Base-by-base conservation (phyloP, 35 echinoderm and acorn worm genomes). In the Apostichopus parvimensis region DNA sequence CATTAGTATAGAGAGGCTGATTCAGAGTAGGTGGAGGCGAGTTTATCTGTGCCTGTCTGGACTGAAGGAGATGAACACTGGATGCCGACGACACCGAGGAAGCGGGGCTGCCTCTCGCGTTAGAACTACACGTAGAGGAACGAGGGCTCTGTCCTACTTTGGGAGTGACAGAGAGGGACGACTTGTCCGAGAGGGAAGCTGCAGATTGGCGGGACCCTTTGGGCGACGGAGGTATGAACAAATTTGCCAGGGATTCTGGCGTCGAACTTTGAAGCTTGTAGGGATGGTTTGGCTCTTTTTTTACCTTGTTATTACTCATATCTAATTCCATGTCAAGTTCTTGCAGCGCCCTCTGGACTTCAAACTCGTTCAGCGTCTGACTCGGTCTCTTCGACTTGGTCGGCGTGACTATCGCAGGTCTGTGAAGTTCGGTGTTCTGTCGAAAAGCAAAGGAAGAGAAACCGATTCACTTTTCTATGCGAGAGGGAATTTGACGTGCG, bases 361-460 rank as follows among this genome's bases (percentile, higher is more conserved):
- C 89, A 91, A 91, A 91, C 24, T 91, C 89, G 53, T 77, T 79
- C 34, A 78, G 11, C 11, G 89, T 91, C 21, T 91, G 22, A 21
- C 72, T 91, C 7, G 89, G 89, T 26, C 89, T 21, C 76, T 91
- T 91, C 8, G 89, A 91, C 55, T 91, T 91, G 71, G 89, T 91
- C 55, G 89, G 89, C 15, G 89, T 91, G 21, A 91, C 89, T 4
- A 91, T 91, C 56, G 89, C 89, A 77, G 89, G 71, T 77, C 89
- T 77, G 21, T 34, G 89, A 28, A 59, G 18, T 73, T 91, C 89
- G 8, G 71, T n/a, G 21, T 78, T 54, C 89, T 91, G 75, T 17
- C 14, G 28, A 14, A 91, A 59, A 25, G 57, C 7, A 28, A 77
- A 28, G 9, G 18, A 77, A 80, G 9, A 53, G 54, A 80, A 56